phyloP scores from a whole-genome alignment of 2,888 invertebrate species.

The Scelioninae gen. 1 region DNA sequence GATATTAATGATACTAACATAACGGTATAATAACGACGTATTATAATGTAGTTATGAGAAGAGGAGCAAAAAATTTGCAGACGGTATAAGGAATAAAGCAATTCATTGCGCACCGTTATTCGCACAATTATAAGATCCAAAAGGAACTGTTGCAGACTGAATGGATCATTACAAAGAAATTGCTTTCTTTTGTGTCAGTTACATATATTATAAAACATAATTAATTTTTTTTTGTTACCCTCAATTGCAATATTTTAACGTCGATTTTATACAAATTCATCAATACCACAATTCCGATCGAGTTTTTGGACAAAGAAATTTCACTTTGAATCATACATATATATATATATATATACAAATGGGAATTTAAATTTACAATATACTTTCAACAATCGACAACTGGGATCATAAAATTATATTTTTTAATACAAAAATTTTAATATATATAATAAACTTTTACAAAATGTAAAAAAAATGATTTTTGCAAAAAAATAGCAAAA shows the following conservation, averaged over 20 bases:
- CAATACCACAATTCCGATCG: constrained; percentile 1
- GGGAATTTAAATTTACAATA: no score
- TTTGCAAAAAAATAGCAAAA: no score
- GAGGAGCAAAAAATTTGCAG: constrained; percentile 44
- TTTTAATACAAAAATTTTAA: no score
- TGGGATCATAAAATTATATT: no score
- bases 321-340: neutral
- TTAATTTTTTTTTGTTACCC: constrained; percentile 30
- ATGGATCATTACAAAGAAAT: constrained; percentile 17
- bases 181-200: constrained; percentile 35
- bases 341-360: no score
- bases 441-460: no score
- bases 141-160: constrained; percentile 35
- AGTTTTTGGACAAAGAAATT: neutral
- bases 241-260: no score
- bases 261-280: no score
- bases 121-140: constrained; percentile 38
- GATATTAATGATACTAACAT: constrained; percentile 38
- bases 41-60: constrained; percentile 19
- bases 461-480: no score
- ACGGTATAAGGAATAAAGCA: constrained; percentile 34
- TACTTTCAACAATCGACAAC: no score
- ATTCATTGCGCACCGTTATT: constrained; percentile 56
- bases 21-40: constrained; percentile 29
- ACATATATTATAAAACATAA: constrained; percentile 22